Percentiles rank a stretch among this genome's conserved stretches.
Evolutionary conservation across 2,113 vertebrate genomes (phyloP).

Genomic region (Athene cunicularia): DNA sequence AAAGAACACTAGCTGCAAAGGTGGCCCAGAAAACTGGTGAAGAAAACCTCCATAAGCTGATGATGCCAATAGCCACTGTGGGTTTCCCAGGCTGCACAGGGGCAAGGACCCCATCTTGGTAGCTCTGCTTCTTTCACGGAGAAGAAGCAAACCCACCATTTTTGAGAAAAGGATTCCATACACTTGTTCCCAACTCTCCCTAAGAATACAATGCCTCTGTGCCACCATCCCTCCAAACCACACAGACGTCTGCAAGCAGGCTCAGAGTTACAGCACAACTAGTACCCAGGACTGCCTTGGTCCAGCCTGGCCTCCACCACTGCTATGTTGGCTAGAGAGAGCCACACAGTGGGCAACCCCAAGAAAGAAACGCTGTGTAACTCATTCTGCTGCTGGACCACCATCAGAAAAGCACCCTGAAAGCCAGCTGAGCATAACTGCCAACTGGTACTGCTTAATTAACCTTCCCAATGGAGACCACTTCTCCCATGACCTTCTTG

Average conservation of each 20-base stretch:
- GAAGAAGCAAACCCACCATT: neutral
- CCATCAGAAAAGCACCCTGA: neutral
- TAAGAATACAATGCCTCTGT: neutral
- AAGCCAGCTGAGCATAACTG: neutral
- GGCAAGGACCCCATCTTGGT: neutral
- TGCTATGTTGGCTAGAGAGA: neutral
- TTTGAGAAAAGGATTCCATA: neutral
- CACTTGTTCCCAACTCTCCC: neutral
- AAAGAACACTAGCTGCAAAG: neutral
- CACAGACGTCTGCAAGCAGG: neutral
- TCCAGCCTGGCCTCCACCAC: neutral
- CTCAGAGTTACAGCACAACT: neutral
- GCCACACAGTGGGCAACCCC: neutral
- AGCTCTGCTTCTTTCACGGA: neutral
- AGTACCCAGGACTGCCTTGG: neutral
- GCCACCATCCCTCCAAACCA: neutral
- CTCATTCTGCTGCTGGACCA: neutral
- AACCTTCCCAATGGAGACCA: neutral
- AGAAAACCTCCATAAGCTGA: neutral
- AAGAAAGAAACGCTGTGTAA: neutral
- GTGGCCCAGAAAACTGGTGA: neutral
- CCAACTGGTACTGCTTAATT: neutral
- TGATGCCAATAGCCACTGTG: neutral
- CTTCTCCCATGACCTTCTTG: neutral
- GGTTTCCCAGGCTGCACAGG: neutral